These are phyloP conservation scores for Stramonita haemastoma DNA, from an alignment of 2,888 invertebrate genomes.

Conservation along the genomic window DNA sequence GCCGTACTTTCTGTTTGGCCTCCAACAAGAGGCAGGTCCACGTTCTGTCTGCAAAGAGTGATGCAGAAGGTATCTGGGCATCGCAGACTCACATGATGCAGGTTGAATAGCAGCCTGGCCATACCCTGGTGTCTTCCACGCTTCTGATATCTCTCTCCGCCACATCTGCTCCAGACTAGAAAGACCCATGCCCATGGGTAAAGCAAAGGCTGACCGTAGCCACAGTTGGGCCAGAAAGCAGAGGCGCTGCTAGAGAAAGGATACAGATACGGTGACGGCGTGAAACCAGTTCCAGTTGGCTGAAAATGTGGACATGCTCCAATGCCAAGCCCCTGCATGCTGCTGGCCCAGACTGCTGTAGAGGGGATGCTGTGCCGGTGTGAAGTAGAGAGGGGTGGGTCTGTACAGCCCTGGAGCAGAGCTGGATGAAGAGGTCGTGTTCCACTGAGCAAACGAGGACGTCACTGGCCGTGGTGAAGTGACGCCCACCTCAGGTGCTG, in stretches of 20 bases:
- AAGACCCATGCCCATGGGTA: background rate
- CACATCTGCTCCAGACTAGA: background rate
- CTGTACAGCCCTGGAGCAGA: background rate
- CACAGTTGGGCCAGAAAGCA: background rate
- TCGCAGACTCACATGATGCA: too few relatives aligned
- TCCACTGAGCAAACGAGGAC: background rate
- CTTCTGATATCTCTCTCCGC: too few relatives aligned
- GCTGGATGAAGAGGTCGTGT: background rate
- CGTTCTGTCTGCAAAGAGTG: background rate
- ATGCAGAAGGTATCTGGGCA: background rate
- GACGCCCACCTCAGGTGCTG: background rate
- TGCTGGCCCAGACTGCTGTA: background rate
- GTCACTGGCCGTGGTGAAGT: background rate
- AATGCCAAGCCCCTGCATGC: background rate
- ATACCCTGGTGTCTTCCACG: too few relatives aligned
- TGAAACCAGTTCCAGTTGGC: background rate
- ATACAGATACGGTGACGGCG: background rate
- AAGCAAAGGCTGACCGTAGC: background rate
- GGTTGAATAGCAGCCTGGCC: too few relatives aligned
- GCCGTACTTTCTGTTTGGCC: background rate
- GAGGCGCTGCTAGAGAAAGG: background rate
- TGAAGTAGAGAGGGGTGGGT: background rate
- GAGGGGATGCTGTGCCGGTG: background rate
- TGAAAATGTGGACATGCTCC: background rate
- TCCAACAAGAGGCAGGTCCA: background rate